phyloP scores from a whole-genome alignment of 2,888 invertebrate genomes.

The Xestia c-nigrum region DNA sequence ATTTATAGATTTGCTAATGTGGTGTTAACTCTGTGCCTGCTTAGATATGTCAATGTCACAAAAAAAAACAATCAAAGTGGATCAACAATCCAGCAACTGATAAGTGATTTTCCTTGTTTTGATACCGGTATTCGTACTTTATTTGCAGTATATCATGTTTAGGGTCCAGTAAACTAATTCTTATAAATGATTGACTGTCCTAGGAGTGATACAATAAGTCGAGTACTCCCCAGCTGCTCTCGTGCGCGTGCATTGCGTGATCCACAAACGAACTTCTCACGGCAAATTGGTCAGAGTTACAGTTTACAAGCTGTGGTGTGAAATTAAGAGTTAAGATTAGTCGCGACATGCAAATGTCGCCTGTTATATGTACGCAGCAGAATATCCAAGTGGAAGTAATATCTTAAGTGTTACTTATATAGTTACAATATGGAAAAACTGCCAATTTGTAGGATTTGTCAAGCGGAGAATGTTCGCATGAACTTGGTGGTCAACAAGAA shows the following conservation, averaged over 20 bases:
- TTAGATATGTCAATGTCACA: no score
- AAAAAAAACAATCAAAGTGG: no score
- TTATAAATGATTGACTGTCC: neutral
- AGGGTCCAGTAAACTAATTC: no score
- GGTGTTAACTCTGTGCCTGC: no score
- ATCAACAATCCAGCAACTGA: no score
- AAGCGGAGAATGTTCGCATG: neutral
- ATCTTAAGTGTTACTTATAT: neutral
- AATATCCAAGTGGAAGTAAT: neutral
- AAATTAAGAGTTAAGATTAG: neutral
- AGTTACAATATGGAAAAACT: neutral
- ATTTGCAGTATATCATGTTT: neutral
- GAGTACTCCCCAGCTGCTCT: neutral
- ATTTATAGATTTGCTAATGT: no score
- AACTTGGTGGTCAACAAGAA: neutral
- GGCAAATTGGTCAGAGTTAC: neutral
- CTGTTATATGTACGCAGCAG: neutral
- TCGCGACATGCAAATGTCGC: neutral
- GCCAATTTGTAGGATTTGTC: neutral
- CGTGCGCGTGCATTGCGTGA: neutral
- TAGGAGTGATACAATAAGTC: neutral
- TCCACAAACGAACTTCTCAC: neutral
- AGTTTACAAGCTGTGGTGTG: neutral
- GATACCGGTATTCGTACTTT: neutral
- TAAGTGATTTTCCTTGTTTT: neutral